Evolutionary conservation across 2,888 invertebrate genomes (phyloP), one percentile per base, ranked within the genome.

Genomic region (Drosophila kuntzei): DNA sequence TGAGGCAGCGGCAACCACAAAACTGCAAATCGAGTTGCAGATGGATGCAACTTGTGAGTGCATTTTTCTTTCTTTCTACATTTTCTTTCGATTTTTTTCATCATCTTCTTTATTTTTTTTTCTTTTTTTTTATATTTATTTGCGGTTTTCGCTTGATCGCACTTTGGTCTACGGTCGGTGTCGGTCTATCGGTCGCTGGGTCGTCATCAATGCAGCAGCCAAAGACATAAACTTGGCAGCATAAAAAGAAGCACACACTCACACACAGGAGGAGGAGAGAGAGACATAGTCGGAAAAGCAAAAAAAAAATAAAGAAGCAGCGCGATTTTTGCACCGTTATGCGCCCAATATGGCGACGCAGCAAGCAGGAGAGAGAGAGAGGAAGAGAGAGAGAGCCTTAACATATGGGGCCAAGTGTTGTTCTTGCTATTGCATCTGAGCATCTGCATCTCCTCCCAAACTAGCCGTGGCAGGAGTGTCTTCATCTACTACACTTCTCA

Each of bases 251-350:
- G 62, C 60, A 72, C 47, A 64, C 41, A 60, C 50, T 61, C 36
- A 61, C 47, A 70, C 43, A 58, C 16, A 5, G n/a, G 5, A 11
- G 29, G 34, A 34, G 6, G 37, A 32, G 44, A 16, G 46, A 43
- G 20, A 36, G 5, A 44, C 37, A 43, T 57, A 65, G 41, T 37
- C 60, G 61, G 37, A 41, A 63, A 60, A 67, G 67, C 51, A 53
- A 41, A 79, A 76, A 84, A 79, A n/a, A n/a, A n/a, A n/a, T n/a
- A n/a, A n/a, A n/a, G n/a, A n/a, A 83, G 76, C 76, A 84, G 76
- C 89, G 82, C 89, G 87, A 80, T 89, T 81, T 82, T 89, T 82
- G 87, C 89, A 89, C 87, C 89, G 87, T 89, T 89, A 88, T 84
- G 87, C 78, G 84, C 89, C 89, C 87, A 89, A 88, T 88, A 88